Conservation (phyloP, 30 jellyfish, hydroid and myxozoan genomes). For the Aurelia sp. region DNA sequence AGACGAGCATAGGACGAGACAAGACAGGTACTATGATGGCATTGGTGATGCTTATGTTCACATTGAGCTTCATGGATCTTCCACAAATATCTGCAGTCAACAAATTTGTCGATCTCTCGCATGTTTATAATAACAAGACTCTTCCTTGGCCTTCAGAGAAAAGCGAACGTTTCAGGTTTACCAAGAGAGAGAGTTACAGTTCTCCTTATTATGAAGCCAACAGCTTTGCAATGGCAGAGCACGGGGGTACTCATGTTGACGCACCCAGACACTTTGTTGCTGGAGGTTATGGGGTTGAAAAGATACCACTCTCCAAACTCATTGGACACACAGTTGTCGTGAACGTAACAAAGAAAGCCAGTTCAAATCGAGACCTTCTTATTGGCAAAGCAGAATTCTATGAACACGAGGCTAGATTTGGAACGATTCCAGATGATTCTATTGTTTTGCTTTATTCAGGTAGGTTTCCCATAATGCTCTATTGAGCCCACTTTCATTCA, state of each 20-base stretch:
- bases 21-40: constrained; percentile 3
- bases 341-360: constrained; percentile 58
- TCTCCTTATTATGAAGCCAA: constrained; percentile 71
- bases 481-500: no score
- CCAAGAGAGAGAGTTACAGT: constrained; percentile 18
- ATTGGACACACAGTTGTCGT: constrained; percentile 67
- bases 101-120: constrained; percentile 37
- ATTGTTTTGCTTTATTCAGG: constrained; percentile 84
- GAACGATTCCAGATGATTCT: constrained; percentile 44
- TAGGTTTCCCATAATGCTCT: neutral
- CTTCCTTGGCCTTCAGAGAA: constrained; percentile 76
- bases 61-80: neutral
- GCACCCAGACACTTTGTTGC: constrained; percentile 90
- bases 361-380: constrained; percentile 42
- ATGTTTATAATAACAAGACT: constrained; percentile 47
- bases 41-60: neutral
- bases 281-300: constrained; percentile 67
- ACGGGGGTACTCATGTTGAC: constrained; percentile 90
- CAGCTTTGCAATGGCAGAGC: constrained; percentile 80
- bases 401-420: constrained; percentile 58
- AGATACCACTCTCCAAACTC: constrained; percentile 60
- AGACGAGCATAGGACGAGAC: no score
- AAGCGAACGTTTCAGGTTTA: constrained; percentile 51
- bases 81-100: neutral
- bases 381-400: constrained; percentile 51